Evolutionary conservation across 2,888 invertebrate genomes (phyloP).

Genomic region (Sabatieria punctata): DNA sequence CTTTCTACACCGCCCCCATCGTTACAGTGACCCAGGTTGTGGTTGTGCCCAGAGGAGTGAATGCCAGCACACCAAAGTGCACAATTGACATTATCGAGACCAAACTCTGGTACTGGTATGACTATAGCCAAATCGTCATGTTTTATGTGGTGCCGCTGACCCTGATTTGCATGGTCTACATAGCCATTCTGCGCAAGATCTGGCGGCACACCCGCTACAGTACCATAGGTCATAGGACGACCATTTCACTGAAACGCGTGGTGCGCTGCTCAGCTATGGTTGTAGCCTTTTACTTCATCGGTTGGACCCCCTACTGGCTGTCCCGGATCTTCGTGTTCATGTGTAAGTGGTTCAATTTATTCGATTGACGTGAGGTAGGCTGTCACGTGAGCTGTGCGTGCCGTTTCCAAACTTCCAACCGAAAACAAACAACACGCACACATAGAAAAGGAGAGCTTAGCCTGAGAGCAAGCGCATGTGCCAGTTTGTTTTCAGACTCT

Average conservation of each 20-base stretch:
- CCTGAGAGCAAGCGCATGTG: too few relatives aligned
- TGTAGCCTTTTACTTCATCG: slow-evolving; percentile 29
- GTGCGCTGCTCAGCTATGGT: slow-evolving; percentile 27
- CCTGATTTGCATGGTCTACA: slow-evolving; percentile 23
- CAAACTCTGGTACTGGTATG: too few relatives aligned
- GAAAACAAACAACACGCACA: too few relatives aligned
- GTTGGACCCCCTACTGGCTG: slow-evolving; percentile 31
- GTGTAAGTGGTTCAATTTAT: too few relatives aligned
- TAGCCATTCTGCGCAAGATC: slow-evolving; percentile 20
- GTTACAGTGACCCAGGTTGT: background rate
- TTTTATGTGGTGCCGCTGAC: slow-evolving; percentile 22
- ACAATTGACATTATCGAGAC: too few relatives aligned
- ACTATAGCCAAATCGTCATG: slow-evolving; percentile 17
- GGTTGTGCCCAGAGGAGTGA: background rate
- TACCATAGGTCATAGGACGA: slow-evolving; percentile 20
- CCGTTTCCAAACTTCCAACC: too few relatives aligned
- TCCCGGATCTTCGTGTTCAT: too few relatives aligned
- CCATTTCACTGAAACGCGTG: slow-evolving; percentile 22
- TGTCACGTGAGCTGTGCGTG: too few relatives aligned
- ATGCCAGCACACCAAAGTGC: background rate
- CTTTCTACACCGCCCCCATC: slow-evolving; percentile 22
- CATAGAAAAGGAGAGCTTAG: too few relatives aligned
- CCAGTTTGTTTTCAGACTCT: too few relatives aligned
- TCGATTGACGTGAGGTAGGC: too few relatives aligned
- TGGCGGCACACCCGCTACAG: slow-evolving; percentile 13